Conservation (phyloP, 2,888 invertebrate species). For the Amphipyra berbera region DNA sequence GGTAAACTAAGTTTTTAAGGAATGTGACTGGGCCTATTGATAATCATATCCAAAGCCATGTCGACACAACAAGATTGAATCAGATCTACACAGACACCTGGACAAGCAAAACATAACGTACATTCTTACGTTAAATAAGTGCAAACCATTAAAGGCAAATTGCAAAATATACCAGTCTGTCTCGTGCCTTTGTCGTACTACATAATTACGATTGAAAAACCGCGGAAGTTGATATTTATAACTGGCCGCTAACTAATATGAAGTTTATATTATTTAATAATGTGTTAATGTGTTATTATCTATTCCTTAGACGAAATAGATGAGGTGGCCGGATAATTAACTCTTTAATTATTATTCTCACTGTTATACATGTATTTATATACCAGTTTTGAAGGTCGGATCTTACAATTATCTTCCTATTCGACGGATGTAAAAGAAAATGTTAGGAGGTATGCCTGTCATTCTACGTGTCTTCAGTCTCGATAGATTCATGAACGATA, state of each 20-base stretch:
- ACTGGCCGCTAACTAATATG: constrained; percentile 57
- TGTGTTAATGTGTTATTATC: constrained; percentile 37
- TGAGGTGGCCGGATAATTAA: constrained; percentile 40
- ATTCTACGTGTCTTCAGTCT: constrained; percentile 6
- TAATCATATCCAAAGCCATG: constrained; percentile 25
- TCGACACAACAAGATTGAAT: constrained; percentile 31
- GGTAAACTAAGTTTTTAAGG: constrained; percentile 18
- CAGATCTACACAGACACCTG: constrained; percentile 48
- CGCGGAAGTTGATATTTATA: constrained; percentile 67
- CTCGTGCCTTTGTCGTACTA: constrained; percentile 58
- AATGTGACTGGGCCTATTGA: constrained; percentile 28
- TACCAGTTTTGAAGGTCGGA: constrained; percentile 37
- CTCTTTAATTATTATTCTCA: constrained; percentile 32
- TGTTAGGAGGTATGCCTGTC: background rate
- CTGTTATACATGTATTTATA: constrained; percentile 28
- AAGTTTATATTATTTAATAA: constrained; percentile 52
- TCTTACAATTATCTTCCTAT: background rate
- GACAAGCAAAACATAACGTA: constrained; percentile 47
- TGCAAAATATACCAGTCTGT: constrained; percentile 52
- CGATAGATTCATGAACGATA: constrained; percentile 12
- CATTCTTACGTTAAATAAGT: constrained; percentile 56
- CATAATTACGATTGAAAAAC: constrained; percentile 63
- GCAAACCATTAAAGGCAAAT: constrained; percentile 60
- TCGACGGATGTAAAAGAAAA: background rate
- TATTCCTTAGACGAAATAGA: constrained; percentile 34